A percentile compares a stretch with the other conserved stretches of the same genome.
These are phyloP conservation scores for Phalacrocorax carbo DNA, from an alignment of 2,113 vertebrate species.

Conservation along the genomic window DNA sequence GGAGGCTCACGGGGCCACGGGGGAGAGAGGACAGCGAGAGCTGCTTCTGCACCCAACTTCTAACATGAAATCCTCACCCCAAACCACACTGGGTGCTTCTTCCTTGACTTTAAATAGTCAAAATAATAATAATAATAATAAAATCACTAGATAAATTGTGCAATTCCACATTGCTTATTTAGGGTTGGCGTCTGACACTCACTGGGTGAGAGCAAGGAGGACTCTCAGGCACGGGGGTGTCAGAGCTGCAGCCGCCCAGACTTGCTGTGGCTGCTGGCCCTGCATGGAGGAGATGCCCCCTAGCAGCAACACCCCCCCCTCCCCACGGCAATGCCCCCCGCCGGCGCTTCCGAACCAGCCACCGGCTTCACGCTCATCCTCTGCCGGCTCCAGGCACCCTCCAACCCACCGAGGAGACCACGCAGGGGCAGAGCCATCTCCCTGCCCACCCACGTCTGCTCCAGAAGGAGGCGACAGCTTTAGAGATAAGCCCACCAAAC, in stretches of 20 bases:
- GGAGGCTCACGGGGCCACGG: not conserved
- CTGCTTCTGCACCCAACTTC: not conserved
- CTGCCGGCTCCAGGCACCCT: accelerated
- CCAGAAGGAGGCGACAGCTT: not conserved
- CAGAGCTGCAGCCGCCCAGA: not conserved
- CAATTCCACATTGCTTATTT: not conserved
- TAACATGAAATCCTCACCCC: not conserved
- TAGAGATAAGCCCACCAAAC: not conserved
- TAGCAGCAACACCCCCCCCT: too few species aligned
- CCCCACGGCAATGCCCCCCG: not conserved
- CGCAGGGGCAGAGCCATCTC: not conserved
- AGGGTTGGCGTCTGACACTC: not conserved
- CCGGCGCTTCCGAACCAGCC: not conserved
- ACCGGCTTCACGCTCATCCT: not conserved
- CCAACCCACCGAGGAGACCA: not conserved
- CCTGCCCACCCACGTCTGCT: not conserved
- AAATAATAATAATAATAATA: not conserved
- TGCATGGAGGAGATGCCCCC: not conserved
- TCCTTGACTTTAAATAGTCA: not conserved
- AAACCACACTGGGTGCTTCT: not conserved
- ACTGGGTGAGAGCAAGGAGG: not conserved
- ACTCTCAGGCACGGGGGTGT: not conserved
- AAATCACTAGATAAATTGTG: not conserved
- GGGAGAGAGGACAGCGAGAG: not conserved
- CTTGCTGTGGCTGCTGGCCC: not conserved